Evolutionary conservation across 92 coral and sea anemone species (phyloP).

Genomic region (Parazoanthus darwini): DNA sequence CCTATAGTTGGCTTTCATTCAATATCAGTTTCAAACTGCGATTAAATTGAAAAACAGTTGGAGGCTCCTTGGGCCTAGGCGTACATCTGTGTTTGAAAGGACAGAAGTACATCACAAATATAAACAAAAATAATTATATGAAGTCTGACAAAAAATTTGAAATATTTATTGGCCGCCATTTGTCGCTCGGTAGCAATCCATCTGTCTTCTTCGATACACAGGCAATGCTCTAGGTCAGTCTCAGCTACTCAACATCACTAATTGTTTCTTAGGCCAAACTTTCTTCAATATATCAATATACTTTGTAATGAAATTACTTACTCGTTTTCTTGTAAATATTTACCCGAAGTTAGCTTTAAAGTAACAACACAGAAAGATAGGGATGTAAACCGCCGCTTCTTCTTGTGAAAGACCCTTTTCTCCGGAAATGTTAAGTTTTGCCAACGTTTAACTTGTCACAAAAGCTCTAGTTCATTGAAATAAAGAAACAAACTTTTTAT

Average conservation of each 20-base stretch:
- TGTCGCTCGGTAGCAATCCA: background rate
- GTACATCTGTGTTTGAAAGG: background rate
- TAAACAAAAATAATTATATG: slow-evolving; percentile 12
- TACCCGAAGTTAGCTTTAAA: background rate
- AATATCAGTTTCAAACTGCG: background rate
- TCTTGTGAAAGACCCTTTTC: background rate
- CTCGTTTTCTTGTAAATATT: background rate
- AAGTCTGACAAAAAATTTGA: background rate
- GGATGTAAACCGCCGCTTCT: background rate
- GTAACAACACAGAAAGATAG: background rate
- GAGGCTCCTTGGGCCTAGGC: background rate
- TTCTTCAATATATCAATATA: background rate
- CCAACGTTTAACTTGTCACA: background rate
- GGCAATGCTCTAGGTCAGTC: background rate
- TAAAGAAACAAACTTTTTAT: slow-evolving; percentile 4
- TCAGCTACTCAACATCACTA: background rate
- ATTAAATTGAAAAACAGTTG: slow-evolving; percentile 20
- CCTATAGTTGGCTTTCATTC: background rate
- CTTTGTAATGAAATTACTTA: slow-evolving; percentile 8
- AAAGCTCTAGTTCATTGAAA: background rate
- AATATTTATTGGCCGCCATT: background rate
- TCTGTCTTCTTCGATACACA: background rate
- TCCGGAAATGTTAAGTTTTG: background rate
- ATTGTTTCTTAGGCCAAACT: background rate
- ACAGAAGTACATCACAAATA: slow-evolving; percentile 15